Evolutionary conservation across 2,888 invertebrate species (phyloP).

Genomic region (Cordilura impudica): DNA sequence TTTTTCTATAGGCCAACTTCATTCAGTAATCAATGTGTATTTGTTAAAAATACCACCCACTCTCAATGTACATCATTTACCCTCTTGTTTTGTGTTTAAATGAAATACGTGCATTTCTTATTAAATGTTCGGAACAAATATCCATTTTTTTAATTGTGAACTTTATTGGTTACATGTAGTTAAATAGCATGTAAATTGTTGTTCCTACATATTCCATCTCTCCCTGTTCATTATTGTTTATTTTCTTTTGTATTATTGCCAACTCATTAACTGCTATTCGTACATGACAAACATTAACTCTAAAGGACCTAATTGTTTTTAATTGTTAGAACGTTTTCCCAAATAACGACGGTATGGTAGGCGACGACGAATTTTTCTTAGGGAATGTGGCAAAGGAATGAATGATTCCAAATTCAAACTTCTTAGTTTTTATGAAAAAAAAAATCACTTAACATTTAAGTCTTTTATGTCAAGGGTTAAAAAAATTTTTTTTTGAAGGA

Average conservation of each 20-base stretch:
- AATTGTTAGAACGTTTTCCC: constrained; percentile 32
- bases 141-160: constrained; percentile 71
- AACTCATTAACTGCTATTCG: constrained; percentile 74
- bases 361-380: too few relatives aligned
- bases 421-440: neutral
- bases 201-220: constrained; percentile 7
- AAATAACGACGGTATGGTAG: neutral
- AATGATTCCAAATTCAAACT: neutral
- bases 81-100: neutral
- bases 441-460: neutral
- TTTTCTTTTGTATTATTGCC: constrained; percentile 71
- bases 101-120: constrained; percentile 40
- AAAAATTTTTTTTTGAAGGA: neutral
- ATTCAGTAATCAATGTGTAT: neutral
- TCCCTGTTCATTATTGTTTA: constrained; percentile 64
- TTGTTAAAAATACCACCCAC: constrained; percentile 12
- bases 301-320: constrained; percentile 46
- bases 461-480: neutral
- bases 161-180: constrained; percentile 70
- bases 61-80: constrained; percentile 41
- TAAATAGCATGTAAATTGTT: constrained; percentile 66
- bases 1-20: neutral
- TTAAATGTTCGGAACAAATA: constrained; percentile 47
- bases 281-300: constrained; percentile 54
- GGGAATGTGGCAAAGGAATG: too few relatives aligned